A percentile compares a stretch with the other conserved stretches of the same genome.
Conservation (phyloP, 2,113 vertebrate species). For the Tragelaphus imberbis region DNA sequence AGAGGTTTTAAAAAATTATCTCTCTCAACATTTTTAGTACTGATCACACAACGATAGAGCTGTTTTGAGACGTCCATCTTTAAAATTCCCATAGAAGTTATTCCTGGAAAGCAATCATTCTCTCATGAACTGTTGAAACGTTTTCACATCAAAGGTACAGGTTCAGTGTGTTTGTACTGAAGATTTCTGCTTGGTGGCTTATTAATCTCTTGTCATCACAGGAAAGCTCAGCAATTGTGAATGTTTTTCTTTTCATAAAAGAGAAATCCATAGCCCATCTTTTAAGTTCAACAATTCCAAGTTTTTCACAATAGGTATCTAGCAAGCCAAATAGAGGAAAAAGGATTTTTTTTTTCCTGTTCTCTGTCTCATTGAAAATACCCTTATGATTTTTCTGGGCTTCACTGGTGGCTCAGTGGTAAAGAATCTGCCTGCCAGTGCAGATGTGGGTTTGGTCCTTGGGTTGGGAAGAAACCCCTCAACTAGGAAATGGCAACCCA, state of each 20-base stretch:
- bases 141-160: not conserved
- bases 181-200: not conserved
- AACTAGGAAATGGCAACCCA: not conserved
- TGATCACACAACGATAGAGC: not conserved
- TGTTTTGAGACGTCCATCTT: conserved; percentile 3
- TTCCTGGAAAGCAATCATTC: not conserved
- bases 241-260: not conserved
- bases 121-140: not conserved
- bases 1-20: not conserved
- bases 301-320: not conserved
- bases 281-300: not conserved
- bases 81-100: not conserved
- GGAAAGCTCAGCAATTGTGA: not conserved
- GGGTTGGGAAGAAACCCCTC: not conserved
- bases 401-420: not conserved
- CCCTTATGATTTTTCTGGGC: not conserved
- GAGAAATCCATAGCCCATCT: not conserved
- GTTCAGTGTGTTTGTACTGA: not conserved
- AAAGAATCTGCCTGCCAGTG: too few species aligned
- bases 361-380: not conserved
- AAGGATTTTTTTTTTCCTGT: not conserved
- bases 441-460: not conserved
- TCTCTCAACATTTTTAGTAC: not conserved
- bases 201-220: not conserved
- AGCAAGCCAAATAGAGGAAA: not conserved